Evolutionary conservation across 2,113 vertebrate genomes (phyloP).

Genomic region (Delphinus delphis): DNA sequence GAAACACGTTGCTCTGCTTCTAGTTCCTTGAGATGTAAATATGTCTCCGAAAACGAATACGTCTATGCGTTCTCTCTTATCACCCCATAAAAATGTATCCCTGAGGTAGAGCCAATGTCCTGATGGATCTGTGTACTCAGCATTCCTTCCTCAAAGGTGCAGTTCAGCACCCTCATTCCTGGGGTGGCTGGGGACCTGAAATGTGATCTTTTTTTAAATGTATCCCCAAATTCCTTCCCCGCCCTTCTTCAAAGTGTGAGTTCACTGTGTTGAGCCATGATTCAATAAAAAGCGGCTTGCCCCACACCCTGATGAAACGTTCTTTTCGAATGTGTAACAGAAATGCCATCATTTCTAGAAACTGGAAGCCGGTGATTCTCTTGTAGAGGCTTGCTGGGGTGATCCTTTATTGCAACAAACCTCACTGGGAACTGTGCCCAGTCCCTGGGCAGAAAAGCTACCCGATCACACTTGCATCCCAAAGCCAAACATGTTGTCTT

Average conservation of each 20-base stretch:
- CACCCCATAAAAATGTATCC: neutral
- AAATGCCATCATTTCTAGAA: slow-evolving; percentile 6
- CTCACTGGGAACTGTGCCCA: neutral
- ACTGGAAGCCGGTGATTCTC: neutral
- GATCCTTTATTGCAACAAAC: neutral
- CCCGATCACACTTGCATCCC: neutral
- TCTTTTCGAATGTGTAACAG: neutral
- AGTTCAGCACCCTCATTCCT: neutral
- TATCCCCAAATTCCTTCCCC: neutral
- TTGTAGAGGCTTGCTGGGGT: neutral
- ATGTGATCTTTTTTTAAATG: neutral
- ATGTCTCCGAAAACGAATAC: neutral
- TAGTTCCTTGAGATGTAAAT: neutral
- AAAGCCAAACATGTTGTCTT: neutral
- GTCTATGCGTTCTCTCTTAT: neutral
- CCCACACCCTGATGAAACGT: neutral
- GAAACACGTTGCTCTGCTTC: neutral
- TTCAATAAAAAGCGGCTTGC: neutral
- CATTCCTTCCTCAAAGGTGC: neutral
- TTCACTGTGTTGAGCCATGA: neutral
- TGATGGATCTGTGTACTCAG: neutral
- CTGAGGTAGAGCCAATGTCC: neutral
- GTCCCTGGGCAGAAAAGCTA: neutral
- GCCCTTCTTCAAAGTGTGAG: neutral
- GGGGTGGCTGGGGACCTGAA: neutral